Evolutionary conservation across 2,113 vertebrate species (phyloP).

Genomic region (Atrichornis clamosus): DNA sequence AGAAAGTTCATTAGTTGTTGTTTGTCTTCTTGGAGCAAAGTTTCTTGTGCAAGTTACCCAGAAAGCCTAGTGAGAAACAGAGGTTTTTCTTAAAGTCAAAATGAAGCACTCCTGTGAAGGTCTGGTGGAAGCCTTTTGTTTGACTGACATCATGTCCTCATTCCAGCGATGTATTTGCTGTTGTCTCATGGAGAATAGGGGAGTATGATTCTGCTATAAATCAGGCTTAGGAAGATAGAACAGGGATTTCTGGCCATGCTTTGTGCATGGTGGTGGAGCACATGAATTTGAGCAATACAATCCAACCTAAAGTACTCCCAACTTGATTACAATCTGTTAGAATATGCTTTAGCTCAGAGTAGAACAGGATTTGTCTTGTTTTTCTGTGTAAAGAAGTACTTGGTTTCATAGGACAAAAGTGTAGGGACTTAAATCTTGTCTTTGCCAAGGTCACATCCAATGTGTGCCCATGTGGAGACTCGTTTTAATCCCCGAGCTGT

Average conservation of each 20-base stretch:
- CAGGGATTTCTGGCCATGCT: background rate
- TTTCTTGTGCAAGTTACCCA: background rate
- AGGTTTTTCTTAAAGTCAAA: background rate
- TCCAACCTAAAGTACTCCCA: background rate
- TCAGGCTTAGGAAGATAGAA: background rate
- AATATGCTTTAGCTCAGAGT: background rate
- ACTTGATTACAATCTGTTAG: background rate
- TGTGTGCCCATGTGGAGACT: rapidly evolving
- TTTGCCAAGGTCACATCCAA: background rate
- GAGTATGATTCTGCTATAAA: background rate
- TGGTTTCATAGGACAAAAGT: background rate
- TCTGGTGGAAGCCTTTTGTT: background rate
- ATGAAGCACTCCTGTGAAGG: rapidly evolving
- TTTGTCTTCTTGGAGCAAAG: background rate
- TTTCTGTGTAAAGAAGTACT: background rate
- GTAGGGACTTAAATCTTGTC: background rate
- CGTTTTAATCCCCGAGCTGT: background rate
- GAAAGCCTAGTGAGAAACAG: background rate
- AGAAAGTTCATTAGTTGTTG: background rate
- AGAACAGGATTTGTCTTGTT: background rate
- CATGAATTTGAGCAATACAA: background rate
- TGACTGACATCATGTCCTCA: background rate
- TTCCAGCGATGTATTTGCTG: too few relatives aligned
- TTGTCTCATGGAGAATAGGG: background rate
- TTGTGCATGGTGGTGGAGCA: background rate